A percentile compares a stretch with the other conserved stretches of the same genome.
These are phyloP conservation scores for Oreonectes daqikongensis DNA, from an alignment of 2,797 vertebrate genomes.

Conservation along the genomic window DNA sequence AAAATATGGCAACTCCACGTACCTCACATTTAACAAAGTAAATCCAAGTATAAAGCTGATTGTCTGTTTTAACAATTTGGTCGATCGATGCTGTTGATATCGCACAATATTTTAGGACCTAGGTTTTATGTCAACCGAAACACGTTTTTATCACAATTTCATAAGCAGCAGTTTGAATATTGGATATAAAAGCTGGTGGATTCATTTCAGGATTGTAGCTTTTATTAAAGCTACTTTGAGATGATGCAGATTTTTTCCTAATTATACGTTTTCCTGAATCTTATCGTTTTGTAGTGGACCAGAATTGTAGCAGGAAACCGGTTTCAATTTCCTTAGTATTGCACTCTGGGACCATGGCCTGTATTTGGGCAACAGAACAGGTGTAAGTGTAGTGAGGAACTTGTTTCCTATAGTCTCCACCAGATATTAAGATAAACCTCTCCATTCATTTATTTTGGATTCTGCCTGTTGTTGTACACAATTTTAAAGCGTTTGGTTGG, in stretches of 20 bases:
- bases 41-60: conserved; percentile 14
- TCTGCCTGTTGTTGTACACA: conserved; percentile 19
- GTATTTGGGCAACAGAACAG: neutral
- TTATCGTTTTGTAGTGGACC: neutral
- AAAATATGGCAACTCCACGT: conserved; percentile 22
- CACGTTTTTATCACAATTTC: neutral
- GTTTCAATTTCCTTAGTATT: neutral
- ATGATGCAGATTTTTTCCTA: conserved; percentile 4
- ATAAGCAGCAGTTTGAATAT: neutral
- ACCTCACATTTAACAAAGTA: conserved; percentile 41
- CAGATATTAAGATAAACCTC: conserved; percentile 28
- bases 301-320: conserved; percentile 8
- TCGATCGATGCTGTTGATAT: neutral
- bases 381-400: neutral
- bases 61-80: conserved; percentile 6
- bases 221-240: conserved; percentile 8
- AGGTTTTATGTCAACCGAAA: neutral
- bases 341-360: conserved; percentile 22
- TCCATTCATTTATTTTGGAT: conserved; percentile 14
- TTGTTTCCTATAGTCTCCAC: neutral
- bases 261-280: neutral
- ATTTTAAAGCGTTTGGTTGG: conserved; percentile 38
- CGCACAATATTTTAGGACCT: conserved; percentile 1
- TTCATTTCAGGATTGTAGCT: neutral
- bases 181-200: neutral